Base-by-base conservation (phyloP, 35 echinoderm and acorn worm species). In the Apostichopus parvimensis region DNA sequence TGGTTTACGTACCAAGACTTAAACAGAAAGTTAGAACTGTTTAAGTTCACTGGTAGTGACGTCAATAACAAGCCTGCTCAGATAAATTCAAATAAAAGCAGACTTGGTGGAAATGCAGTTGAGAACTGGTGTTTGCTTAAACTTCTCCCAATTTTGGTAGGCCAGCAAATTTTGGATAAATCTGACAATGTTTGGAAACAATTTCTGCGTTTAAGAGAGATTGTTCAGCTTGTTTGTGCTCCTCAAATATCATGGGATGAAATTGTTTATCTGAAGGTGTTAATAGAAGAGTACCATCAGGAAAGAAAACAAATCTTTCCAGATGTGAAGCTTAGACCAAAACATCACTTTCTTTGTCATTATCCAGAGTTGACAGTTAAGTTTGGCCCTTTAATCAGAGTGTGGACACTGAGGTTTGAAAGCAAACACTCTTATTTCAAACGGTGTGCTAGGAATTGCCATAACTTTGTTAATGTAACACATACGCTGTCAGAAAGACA, bases 341-440 rank as follows among this genome's bases (percentile, higher is more conserved):
- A 96, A 65, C 95, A 96, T 76, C 92, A 96, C 72, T 94, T 73
- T 78, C 18, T 96, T 22, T 14, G 12, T 5, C 92, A 94, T 21
- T 96, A 96, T 70, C 87, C 95, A 21, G 24, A 77, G 1, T 71
- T 96, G n/a, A 96, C 83, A 56, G 13, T 91, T 5, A 62, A 91
- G 56, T 94, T 93, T 92, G 95, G 95, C 56, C 92, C 92, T 6
- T 73, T 96, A 8, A 96, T 93, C 17, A 58, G 94, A 28, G 65
- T 91, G 4, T 93, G 91, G 91, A 93, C 94, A 13, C 71, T 95
- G 87, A 79, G 94, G 58, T 93, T 93, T 70, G 91, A 95, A 56
- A 91, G 86, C 52, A 95, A 95, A 66, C 94, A 95, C 65, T 52
- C 79, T 7, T 96, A 96, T 61, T 96, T 93, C 66, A 96, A 94